Evolutionary conservation across 2,888 invertebrate genomes (phyloP).

Genomic region (Drosophila monieri): DNA sequence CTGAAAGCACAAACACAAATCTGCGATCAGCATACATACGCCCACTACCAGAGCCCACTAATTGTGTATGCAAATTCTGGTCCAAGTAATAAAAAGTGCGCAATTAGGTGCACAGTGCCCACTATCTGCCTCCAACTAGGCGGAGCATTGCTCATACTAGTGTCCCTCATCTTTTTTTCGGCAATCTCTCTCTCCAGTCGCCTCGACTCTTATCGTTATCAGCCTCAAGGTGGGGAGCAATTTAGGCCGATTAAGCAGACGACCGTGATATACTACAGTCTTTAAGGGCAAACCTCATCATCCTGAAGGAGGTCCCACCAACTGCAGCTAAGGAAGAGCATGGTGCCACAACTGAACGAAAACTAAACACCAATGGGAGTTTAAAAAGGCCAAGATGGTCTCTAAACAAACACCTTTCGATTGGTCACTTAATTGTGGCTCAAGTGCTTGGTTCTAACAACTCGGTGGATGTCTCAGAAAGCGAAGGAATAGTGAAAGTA

Average conservation of each 20-base stretch:
- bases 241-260: background rate
- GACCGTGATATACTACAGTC: conserved; percentile 3
- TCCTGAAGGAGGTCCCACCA: conserved; percentile 7
- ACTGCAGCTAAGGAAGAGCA: conserved; percentile 3
- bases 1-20: conserved; percentile 49
- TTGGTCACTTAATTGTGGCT: too few species aligned
- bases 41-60: conserved; percentile 56
- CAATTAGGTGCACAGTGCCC: conserved; percentile 57
- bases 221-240: background rate
- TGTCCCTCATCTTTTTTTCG: conserved; percentile 24
- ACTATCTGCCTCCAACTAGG: background rate
- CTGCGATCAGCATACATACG: conserved; percentile 41
- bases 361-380: background rate
- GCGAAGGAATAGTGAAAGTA: conserved; percentile 19
- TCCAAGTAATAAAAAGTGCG: conserved; percentile 60
- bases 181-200: conserved; percentile 10
- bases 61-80: conserved; percentile 31
- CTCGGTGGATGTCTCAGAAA: conserved; percentile 7
- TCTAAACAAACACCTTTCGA: conserved; percentile 13
- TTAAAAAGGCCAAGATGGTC: background rate
- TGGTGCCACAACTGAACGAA: background rate
- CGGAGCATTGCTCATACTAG: background rate
- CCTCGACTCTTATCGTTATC: conserved; percentile 23
- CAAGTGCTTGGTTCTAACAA: conserved; percentile 11
- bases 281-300: conserved; percentile 21